phyloP scores from a whole-genome alignment of 2,888 invertebrate species.

The Dryobota labecula region DNA sequence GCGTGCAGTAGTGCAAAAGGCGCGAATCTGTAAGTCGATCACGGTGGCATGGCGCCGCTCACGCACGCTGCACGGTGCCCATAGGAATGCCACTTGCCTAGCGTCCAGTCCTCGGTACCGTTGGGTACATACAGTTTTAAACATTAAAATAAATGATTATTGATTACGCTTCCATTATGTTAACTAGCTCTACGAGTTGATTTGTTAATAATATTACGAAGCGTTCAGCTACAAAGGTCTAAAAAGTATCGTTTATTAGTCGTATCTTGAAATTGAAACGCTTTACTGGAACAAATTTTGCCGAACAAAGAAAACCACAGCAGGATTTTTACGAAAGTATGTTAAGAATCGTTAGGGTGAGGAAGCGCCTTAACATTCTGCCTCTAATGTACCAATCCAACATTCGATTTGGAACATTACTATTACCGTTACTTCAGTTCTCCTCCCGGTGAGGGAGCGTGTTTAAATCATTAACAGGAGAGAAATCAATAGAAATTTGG shows the following conservation, averaged over 20 bases:
- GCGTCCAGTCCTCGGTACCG: constrained; percentile 61
- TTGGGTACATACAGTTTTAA: constrained; percentile 57
- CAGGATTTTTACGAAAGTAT: not conserved
- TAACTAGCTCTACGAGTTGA: constrained; percentile 18
- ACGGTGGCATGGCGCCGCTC: constrained; percentile 57
- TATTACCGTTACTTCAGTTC: not conserved
- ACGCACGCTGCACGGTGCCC: constrained; percentile 35
- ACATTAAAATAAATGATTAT: constrained; percentile 60
- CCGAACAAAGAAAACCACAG: not conserved
- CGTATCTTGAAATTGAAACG: not conserved
- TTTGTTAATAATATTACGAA: constrained; percentile 12
- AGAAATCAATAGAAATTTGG: not conserved
- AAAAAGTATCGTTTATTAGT: not conserved
- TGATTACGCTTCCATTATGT: constrained; percentile 41
- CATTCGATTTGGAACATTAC: not conserved
- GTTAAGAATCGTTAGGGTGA: too few species aligned
- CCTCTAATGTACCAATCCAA: not conserved
- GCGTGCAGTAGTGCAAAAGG: constrained; percentile 40
- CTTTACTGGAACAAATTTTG: not conserved
- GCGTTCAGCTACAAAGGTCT: not conserved
- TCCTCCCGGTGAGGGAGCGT: not conserved
- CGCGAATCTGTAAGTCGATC: constrained; percentile 63
- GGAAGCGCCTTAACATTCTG: too few species aligned
- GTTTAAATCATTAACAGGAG: not conserved
- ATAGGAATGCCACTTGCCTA: constrained; percentile 63